A percentile compares a stretch with the other conserved stretches of the same genome.
These are phyloP conservation scores for Typhlichthys subterraneus DNA, from an alignment of 2,797 vertebrate genomes.

Conservation along the genomic window DNA sequence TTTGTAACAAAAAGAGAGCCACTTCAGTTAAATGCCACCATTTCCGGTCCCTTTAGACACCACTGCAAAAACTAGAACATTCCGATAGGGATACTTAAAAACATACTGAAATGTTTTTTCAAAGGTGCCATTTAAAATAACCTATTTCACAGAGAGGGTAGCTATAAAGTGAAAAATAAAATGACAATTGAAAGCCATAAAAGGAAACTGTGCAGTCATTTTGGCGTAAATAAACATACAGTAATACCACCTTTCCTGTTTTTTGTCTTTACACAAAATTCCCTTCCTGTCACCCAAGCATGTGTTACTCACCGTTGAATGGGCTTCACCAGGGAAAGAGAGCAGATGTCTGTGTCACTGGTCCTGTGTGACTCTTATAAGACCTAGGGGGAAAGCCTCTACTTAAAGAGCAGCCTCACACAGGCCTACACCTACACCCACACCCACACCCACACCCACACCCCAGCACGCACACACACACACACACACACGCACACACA, in stretches of 20 bases:
- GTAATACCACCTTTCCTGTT: background rate
- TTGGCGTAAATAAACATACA: background rate
- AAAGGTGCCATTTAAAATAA: no score
- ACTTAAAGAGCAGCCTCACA: conserved; percentile 43
- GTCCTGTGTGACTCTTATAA: conserved; percentile 23
- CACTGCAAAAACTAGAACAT: no score
- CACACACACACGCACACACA: conserved; percentile 4
- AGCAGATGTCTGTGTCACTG: conserved; percentile 8
- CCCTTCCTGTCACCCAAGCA: background rate
- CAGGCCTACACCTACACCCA: background rate
- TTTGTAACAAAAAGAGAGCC: no score
- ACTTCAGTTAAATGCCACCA: no score
- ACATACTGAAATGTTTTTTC: no score
- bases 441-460: conserved; percentile 4
- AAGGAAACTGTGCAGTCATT: no score
- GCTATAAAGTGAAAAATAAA: no score
- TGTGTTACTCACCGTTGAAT: conserved; percentile 49
- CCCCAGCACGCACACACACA: conserved; percentile 2
- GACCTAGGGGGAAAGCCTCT: conserved; percentile 13
- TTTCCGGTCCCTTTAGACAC: no score
- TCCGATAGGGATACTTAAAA: no score
- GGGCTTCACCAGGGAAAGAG: conserved; percentile 13
- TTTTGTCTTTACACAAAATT: background rate
- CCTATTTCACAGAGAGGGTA: no score
- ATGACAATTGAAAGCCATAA: no score